Percentiles rank a stretch among this genome's conserved stretches.
Evolutionary conservation across 2,888 invertebrate genomes (phyloP).

Genomic region (Drosophila neotestacea): DNA sequence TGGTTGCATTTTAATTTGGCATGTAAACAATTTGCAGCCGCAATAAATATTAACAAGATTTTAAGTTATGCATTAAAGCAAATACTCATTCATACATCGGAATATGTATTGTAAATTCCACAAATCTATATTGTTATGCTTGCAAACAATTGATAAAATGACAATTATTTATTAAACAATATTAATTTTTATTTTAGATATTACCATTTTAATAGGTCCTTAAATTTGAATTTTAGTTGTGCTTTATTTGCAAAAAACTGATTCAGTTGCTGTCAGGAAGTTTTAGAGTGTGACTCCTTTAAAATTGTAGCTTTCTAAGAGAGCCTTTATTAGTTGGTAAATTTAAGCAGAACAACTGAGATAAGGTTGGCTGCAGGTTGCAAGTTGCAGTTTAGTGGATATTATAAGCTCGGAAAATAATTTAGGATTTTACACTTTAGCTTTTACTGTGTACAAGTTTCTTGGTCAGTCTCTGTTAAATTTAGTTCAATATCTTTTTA

Average conservation of each 20-base stretch:
- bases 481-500: background rate
- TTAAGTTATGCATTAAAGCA: slow-evolving; percentile 42
- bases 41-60: slow-evolving; percentile 67
- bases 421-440: too few species aligned
- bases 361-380: too few species aligned
- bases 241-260: slow-evolving; percentile 5
- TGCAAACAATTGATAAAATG: slow-evolving; percentile 19
- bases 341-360: too few species aligned
- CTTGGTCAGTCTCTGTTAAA: background rate
- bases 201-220: background rate
- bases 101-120: slow-evolving; percentile 1
- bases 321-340: too few species aligned
- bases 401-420: too few species aligned
- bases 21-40: slow-evolving; percentile 64
- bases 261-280: background rate
- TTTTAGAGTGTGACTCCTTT: background rate
- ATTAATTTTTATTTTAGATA: background rate
- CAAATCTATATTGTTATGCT: slow-evolving; percentile 17
- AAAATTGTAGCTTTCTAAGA: too few species aligned
- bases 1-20: slow-evolving; percentile 59
- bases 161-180: slow-evolving; percentile 13
- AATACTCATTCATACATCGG: background rate
- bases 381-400: too few species aligned
- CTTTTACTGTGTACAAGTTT: background rate
- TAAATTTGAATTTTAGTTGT: background rate